phyloP scores from a whole-genome alignment of 2,797 vertebrate genomes.

The Acanthurus lineatus region DNA sequence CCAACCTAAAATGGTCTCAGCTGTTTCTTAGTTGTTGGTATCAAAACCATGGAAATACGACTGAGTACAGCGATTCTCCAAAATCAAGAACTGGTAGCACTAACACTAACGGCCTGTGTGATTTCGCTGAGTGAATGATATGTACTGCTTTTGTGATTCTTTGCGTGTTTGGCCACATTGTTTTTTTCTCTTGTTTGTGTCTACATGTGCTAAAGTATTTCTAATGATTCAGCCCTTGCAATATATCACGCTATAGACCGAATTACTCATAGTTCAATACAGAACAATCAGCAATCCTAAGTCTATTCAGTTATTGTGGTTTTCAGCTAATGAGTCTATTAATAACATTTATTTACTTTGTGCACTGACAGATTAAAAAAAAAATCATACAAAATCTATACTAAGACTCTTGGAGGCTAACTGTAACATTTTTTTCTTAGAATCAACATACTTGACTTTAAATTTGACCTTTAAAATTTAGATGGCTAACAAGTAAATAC shows the following conservation, averaged over 20 bases:
- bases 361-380: background rate
- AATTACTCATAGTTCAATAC: constrained; percentile 43
- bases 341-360: constrained; percentile 19
- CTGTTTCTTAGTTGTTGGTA: constrained; percentile 34
- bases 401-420: background rate
- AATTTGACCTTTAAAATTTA: constrained; percentile 66
- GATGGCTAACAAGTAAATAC: constrained; percentile 60
- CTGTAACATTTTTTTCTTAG: constrained; percentile 14
- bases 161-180: too few relatives aligned
- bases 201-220: too few relatives aligned
- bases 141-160: background rate
- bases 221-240: too few relatives aligned
- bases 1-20: constrained; percentile 51
- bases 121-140: constrained; percentile 23
- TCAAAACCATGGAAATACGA: constrained; percentile 58
- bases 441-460: constrained; percentile 31
- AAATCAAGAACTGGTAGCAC: constrained; percentile 56
- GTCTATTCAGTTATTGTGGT: constrained; percentile 27
- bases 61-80: constrained; percentile 68
- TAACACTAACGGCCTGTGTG: constrained; percentile 62
- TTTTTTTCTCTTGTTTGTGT: too few relatives aligned
- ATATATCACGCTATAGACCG: too few relatives aligned
- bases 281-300: constrained; percentile 31
- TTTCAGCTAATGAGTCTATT: constrained; percentile 5
- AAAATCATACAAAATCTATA: background rate